Conservation (phyloP, 2,113 vertebrate genomes). For the Myrmecophaga tridactyla region DNA sequence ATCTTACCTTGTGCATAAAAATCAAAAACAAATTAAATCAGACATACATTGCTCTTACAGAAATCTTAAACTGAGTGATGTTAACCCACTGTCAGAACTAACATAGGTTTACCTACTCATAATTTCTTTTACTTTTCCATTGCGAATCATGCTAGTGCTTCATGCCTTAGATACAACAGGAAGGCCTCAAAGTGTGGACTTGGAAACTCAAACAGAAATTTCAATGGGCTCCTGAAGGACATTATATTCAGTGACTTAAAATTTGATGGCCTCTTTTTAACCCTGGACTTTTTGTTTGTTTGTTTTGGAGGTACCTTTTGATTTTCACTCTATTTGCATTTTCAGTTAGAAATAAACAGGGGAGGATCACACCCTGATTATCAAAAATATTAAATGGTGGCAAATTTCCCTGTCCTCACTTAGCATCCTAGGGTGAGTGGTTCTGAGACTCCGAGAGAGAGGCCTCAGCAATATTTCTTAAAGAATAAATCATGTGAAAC, state of each 20-base stretch:
- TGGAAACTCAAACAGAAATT: slow-evolving; percentile 40
- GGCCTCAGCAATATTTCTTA: background rate
- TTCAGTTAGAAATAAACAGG: background rate
- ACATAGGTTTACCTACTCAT: slow-evolving; percentile 42
- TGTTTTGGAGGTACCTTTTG: background rate
- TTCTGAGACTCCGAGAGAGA: background rate
- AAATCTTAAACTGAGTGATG: slow-evolving; percentile 36
- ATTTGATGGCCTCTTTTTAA: background rate
- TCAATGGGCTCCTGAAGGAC: background rate
- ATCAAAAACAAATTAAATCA: slow-evolving; percentile 42
- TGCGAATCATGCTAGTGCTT: slow-evolving; percentile 25
- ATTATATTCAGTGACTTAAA: slow-evolving; percentile 21
- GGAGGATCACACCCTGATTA: background rate
- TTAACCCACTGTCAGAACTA: slow-evolving; percentile 29
- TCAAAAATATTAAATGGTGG: slow-evolving; percentile 4
- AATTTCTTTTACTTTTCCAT: slow-evolving; percentile 58
- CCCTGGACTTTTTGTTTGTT: background rate
- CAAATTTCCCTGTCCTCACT: background rate
- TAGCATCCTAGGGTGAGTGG: background rate
- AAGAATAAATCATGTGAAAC: background rate
- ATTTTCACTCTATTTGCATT: slow-evolving; percentile 2
- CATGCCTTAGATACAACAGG: background rate
- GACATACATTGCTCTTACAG: background rate
- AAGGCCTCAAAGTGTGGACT: slow-evolving; percentile 25
- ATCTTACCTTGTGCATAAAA: slow-evolving; percentile 8